These are phyloP conservation scores for Linepithema humile DNA, from an alignment of 1,140 invertebrate species.

Conservation along the genomic window DNA sequence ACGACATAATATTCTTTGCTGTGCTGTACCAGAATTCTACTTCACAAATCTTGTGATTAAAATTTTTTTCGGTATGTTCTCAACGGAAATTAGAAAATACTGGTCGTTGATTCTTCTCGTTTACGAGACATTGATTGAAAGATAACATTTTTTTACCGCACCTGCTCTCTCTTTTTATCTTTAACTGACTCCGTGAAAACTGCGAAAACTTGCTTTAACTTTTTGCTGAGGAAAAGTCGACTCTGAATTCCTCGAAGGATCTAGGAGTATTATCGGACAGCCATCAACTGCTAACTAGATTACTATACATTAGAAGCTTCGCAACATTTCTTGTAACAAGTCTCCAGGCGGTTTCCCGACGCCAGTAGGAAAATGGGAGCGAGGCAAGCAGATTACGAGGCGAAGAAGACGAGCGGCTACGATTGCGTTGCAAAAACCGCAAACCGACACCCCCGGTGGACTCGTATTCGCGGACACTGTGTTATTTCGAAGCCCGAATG, in stretches of 20 bases:
- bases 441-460: conserved; percentile 37
- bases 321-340: conserved; percentile 54
- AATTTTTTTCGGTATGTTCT: too few relatives aligned
- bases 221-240: neutral
- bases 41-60: too few relatives aligned
- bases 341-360: conserved; percentile 25
- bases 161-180: too few relatives aligned
- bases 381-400: conserved; percentile 60
- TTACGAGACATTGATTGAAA: neutral
- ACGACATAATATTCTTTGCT: too few relatives aligned
- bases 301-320: conserved; percentile 35
- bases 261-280: conserved; percentile 11
- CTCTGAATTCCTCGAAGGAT: conserved; percentile 18
- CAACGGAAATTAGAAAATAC: too few relatives aligned
- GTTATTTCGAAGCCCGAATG: conserved; percentile 72
- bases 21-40: too few relatives aligned
- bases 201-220: neutral
- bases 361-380: conserved; percentile 3
- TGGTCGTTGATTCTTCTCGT: neutral
- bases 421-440: conserved; percentile 61
- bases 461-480: conserved; percentile 34
- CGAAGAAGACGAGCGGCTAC: conserved; percentile 49
- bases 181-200: neutral
- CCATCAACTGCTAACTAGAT: conserved; percentile 47
- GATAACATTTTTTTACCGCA: neutral